phyloP scores from a whole-genome alignment of 2,113 vertebrate species.

The Dicentrarchus labrax region DNA sequence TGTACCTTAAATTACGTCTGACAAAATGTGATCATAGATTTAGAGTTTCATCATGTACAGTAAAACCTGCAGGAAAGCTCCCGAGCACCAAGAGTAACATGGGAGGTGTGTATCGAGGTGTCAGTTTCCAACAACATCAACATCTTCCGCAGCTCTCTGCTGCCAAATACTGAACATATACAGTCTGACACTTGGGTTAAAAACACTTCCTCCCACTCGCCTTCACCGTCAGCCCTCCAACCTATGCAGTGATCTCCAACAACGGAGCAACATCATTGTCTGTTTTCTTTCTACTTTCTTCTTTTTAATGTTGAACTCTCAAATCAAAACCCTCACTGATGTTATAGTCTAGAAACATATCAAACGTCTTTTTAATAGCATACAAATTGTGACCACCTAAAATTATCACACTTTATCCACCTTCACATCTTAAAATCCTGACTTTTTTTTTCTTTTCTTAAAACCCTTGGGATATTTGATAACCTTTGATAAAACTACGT shows the following conservation, averaged over 20 bases:
- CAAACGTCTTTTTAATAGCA: constrained; percentile 29
- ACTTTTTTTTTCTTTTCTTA: constrained; percentile 35
- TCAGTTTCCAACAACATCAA: constrained; percentile 59
- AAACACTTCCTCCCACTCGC: constrained; percentile 51
- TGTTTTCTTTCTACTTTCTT: constrained; percentile 25
- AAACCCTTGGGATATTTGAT: constrained; percentile 16
- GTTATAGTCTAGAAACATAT: constrained; percentile 25
- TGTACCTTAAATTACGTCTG: constrained; percentile 38
- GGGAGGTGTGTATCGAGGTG: constrained; percentile 40
- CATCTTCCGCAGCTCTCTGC: constrained; percentile 29
- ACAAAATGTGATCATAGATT: constrained; percentile 47
- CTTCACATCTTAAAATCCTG: constrained; percentile 12
- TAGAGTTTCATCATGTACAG: constrained; percentile 17
- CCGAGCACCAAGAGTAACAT: constrained; percentile 10
- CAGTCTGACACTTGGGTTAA: constrained; percentile 50
- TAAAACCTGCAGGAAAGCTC: constrained; percentile 38
- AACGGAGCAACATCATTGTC: constrained; percentile 9
- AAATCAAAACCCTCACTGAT: constrained; percentile 6
- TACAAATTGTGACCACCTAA: constrained; percentile 11
- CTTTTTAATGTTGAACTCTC: constrained; percentile 26
- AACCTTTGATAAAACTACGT: constrained; percentile 19
- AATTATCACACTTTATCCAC: constrained; percentile 24
- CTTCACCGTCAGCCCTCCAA: constrained; percentile 33
- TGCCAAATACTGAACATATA: constrained; percentile 54
- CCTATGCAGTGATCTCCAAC: constrained; percentile 44